Base-by-base conservation (phyloP, 2,888 invertebrate genomes). In the Lycia hirtaria region DNA sequence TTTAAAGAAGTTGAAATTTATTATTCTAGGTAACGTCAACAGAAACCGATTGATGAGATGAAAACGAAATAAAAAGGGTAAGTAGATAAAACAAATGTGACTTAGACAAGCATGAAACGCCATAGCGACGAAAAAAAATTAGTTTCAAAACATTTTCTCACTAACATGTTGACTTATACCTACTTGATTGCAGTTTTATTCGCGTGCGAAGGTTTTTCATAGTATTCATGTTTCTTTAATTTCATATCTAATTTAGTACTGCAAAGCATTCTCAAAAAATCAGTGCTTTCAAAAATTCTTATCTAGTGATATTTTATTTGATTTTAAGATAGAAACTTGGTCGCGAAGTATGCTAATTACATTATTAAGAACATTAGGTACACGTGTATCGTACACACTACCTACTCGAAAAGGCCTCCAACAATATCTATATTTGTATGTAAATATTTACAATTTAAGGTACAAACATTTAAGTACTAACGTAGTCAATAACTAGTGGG, bases 391-490 rank as follows among this genome's bases (percentile, higher is more conserved):
- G 61, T 65, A 67, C 75, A 78, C 72, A 73, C 74, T 74, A 76
- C 64, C 78, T 82, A 87, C 70, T 76, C 78, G 81, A 83, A 82
- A 90, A 90, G 90, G 90, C 89, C 89, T 87, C 90, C 81, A 80
- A 81, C 80, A 84, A 66, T 84, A 53, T 43, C 28, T 41, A 45
- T 30, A 51, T 47, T 41, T 43, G 33, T 41, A 45, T 30, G 51
- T 47, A 47, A 47, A 35, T 51, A 57, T 57, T 52, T 48, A 57
- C 48, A 52, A 30, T 48, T 48, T 47, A 43, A 82, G 33, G 30
- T 53, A 59, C 75, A 80, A 75, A 79, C 71, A 73, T 49, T 48
- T 35, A 30, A 38, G 30, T 59, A 64, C 40, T 50, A 38, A 38
- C 37, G 20, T 44, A 43, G 15, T 44, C 9, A 43, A 49, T 19